A percentile compares a stretch with the other conserved stretches of the same genome.
Conservation (phyloP, 2,113 vertebrate genomes). For the Mellivora capensis region DNA sequence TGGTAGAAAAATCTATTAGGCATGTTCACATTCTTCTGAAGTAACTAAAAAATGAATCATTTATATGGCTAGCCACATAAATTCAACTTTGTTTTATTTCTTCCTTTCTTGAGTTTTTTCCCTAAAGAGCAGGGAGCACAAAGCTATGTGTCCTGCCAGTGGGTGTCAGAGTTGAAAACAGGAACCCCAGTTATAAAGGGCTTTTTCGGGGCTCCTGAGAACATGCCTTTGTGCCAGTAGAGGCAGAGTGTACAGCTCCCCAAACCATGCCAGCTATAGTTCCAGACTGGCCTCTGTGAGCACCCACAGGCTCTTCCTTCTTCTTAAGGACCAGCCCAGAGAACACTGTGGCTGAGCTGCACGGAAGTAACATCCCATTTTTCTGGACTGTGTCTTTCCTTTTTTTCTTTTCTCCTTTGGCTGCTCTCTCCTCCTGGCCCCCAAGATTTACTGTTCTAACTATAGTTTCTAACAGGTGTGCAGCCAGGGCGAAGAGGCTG, state of each 20-base stretch:
- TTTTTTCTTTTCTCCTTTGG: conserved; percentile 20
- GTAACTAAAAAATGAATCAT: not conserved
- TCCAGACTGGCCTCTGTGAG: not conserved
- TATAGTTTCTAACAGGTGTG: conserved; percentile 83
- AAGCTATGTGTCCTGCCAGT: not conserved
- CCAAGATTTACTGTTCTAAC: conserved; percentile 78
- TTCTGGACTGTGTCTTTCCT: not conserved
- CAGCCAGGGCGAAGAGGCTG: conserved; percentile 66
- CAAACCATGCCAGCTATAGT: not conserved
- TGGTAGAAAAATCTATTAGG: not conserved
- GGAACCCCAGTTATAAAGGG: not conserved
- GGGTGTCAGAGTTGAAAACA: not conserved
- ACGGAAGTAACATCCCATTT: not conserved
- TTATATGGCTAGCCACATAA: not conserved
- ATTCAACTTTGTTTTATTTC: not conserved
- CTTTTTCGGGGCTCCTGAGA: not conserved
- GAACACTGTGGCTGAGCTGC: not conserved
- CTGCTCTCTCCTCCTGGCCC: conserved; percentile 62
- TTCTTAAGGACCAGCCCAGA: not conserved
- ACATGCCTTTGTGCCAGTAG: not conserved
- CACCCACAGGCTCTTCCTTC: too few relatives aligned
- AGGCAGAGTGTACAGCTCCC: not conserved
- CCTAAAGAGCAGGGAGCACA: not conserved
- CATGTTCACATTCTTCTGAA: not conserved
- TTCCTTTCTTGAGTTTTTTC: not conserved